A percentile compares a stretch with the other conserved stretches of the same genome.
Conservation (phyloP, 2,888 invertebrate species). For the Melikaiella ostensackeni region DNA sequence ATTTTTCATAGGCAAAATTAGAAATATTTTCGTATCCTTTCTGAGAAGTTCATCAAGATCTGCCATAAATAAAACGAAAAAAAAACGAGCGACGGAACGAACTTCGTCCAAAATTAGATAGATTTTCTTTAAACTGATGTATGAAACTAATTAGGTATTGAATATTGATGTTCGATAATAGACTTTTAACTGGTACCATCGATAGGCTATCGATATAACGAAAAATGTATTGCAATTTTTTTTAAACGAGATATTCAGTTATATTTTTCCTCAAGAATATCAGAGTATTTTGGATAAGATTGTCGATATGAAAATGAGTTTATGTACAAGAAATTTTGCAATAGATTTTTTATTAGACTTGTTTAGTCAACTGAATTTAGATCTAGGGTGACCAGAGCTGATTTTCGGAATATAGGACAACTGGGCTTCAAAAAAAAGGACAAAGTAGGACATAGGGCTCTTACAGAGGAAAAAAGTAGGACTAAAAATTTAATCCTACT, state of each 20-base stretch:
- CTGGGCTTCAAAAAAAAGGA: too few relatives aligned
- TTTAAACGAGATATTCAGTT: neutral
- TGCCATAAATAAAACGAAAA: neutral
- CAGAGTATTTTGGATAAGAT: neutral
- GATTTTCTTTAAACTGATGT: neutral
- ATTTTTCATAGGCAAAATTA: neutral
- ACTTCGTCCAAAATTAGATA: neutral
- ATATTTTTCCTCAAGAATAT: neutral
- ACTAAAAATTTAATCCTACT: too few relatives aligned
- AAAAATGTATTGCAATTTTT: neutral
- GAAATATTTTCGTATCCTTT: neutral
- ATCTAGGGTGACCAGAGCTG: too few relatives aligned
- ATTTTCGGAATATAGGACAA: too few relatives aligned
- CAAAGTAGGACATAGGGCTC: too few relatives aligned
- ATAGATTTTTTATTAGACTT: too few relatives aligned
- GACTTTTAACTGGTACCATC: neutral
- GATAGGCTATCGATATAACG: neutral
- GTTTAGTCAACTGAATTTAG: too few relatives aligned
- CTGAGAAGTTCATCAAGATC: neutral
- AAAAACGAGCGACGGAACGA: neutral
- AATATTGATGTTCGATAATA: constrained; percentile 35
- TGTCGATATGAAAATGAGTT: neutral
- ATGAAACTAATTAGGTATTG: constrained; percentile 17
- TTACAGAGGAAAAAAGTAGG: too few relatives aligned
- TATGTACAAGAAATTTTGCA: neutral